Evolutionary conservation across 2,797 vertebrate species (phyloP).

Genomic region (Syncerus caffer): DNA sequence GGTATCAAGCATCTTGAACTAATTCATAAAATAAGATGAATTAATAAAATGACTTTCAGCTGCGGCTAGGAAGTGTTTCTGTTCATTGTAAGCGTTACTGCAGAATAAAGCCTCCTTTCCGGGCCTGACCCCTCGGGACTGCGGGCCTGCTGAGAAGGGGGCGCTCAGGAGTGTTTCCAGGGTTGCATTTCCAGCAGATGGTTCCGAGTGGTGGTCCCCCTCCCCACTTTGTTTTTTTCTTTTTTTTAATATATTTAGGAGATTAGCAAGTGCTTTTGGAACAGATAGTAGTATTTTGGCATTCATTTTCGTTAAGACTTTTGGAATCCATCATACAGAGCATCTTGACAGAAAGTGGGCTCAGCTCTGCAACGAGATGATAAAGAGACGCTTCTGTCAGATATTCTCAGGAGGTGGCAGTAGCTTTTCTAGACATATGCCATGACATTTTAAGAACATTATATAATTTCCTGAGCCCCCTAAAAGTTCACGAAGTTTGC

Average conservation of each 20-base stretch:
- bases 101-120: neutral
- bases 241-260: slow-evolving; percentile 14
- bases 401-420: neutral
- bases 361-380: slow-evolving; percentile 35
- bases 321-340: slow-evolving; percentile 37
- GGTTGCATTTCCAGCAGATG: slow-evolving; percentile 41
- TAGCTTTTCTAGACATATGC: slow-evolving; percentile 39
- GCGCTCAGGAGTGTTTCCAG: neutral
- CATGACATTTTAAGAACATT: slow-evolving; percentile 18
- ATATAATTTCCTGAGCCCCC: neutral
- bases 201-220: neutral
- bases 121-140: neutral
- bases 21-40: neutral
- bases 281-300: slow-evolving; percentile 60
- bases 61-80: neutral
- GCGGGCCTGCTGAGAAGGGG: neutral
- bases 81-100: neutral
- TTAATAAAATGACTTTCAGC: neutral
- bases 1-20: neutral
- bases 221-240: neutral
- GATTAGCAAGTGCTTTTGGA: slow-evolving; percentile 63
- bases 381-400: slow-evolving; percentile 16
- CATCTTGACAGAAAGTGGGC: slow-evolving; percentile 67
- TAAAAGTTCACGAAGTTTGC: neutral
- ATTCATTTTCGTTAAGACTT: slow-evolving; percentile 47